These are phyloP conservation scores for Sphaerodactylus townsendi DNA, from an alignment of 2,113 vertebrate genomes.

Conservation along the genomic window DNA sequence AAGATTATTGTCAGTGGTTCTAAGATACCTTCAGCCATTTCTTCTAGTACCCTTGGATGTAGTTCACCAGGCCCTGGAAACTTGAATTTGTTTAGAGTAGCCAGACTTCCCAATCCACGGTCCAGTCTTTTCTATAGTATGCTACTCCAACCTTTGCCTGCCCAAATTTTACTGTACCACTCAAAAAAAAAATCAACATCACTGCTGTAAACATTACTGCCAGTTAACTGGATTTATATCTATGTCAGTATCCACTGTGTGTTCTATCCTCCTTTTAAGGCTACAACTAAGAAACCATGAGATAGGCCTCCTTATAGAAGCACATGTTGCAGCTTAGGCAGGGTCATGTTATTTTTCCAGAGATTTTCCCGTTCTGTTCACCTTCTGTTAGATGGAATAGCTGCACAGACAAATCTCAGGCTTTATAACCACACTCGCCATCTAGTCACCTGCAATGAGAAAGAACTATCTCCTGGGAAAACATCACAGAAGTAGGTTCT, in stretches of 20 bases:
- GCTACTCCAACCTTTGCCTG: not conserved
- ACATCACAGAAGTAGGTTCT: no score
- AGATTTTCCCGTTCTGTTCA: not conserved
- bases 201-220: no score
- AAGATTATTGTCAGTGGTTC: no score
- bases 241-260: not conserved
- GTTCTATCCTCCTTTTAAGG: not conserved
- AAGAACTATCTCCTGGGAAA: no score
- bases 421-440: no score
- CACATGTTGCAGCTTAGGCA: not conserved
- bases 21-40: no score
- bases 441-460: no score
- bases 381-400: not conserved
- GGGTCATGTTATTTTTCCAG: not conserved
- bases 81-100: no score
- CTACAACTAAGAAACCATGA: not conserved
- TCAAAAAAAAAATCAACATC: not conserved
- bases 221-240: not conserved
- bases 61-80: no score
- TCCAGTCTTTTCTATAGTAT: not conserved
- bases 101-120: not conserved
- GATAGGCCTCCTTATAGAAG: not conserved
- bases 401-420: not conserved
- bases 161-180: not conserved
- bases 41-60: no score